Percentiles rank a stretch among this genome's conserved stretches.
phyloP scores from a whole-genome alignment of 2,797 vertebrate species.

The Leuciscus waleckii region DNA sequence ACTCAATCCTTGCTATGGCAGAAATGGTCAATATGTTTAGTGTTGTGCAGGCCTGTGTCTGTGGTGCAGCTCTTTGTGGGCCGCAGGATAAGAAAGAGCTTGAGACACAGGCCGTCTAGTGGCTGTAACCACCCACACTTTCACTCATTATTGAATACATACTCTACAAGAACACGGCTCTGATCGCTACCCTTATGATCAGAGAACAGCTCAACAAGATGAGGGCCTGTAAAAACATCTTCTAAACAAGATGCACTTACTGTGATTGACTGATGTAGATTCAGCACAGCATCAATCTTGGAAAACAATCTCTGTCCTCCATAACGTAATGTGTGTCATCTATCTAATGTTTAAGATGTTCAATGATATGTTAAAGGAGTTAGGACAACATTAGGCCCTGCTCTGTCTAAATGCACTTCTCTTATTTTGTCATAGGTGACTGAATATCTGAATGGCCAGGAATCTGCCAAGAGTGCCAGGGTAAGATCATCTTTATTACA shows the following conservation, averaged over 20 bases:
- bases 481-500: conserved; percentile 74
- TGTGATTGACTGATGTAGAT: conserved; percentile 4
- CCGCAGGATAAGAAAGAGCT: background rate
- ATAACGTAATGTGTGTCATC: background rate
- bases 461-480: conserved; percentile 92
- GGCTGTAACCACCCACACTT: conserved; percentile 35
- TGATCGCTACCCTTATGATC: conserved; percentile 15
- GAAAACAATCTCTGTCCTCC: background rate
- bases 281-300: conserved; percentile 12
- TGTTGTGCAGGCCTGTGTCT: conserved; percentile 36
- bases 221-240: conserved; percentile 16
- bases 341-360: conserved; percentile 19
- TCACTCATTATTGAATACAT: conserved; percentile 30
- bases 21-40: conserved; percentile 72
- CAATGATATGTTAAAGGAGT: background rate
- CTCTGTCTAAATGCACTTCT: background rate
- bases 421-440: conserved; percentile 79
- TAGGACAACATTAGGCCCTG: conserved; percentile 4
- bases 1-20: conserved; percentile 73
- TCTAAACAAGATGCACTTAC: conserved; percentile 26
- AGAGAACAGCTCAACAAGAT: conserved; percentile 12
- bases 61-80: background rate
- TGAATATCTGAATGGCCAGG: conserved; percentile 93
- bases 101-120: conserved; percentile 8
- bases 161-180: background rate